These are phyloP conservation scores for Smithornis capensis DNA, from an alignment of 2,113 vertebrate genomes.

Conservation along the genomic window DNA sequence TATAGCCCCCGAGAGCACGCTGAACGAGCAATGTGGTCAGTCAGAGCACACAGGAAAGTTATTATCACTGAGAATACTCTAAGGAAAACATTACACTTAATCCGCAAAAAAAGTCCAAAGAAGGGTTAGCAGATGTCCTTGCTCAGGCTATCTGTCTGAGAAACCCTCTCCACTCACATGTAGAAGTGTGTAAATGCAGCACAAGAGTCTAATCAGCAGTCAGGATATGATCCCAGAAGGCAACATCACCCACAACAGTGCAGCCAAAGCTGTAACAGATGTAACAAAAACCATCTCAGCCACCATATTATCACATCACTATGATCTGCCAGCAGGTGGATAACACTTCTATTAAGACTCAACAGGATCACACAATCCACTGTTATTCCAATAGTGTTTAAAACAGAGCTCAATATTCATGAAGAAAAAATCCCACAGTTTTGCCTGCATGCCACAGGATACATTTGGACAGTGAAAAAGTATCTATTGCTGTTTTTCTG, in stretches of 20 bases:
- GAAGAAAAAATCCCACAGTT: neutral
- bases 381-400: slow-evolving; percentile 28
- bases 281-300: neutral
- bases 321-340: neutral
- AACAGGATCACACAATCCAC: slow-evolving; percentile 4
- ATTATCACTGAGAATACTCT: neutral
- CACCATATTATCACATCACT: neutral
- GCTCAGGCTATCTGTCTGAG: neutral
- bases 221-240: neutral
- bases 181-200: neutral
- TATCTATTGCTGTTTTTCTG: neutral
- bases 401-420: neutral
- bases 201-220: neutral
- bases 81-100: neutral
- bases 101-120: neutral
- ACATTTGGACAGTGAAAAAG: neutral
- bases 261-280: neutral
- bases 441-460: neutral
- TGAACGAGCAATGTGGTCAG: too few relatives aligned
- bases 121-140: neutral
- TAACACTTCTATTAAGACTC: neutral
- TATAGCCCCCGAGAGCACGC: too few relatives aligned
- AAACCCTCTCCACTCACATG: neutral
- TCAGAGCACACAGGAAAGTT: neutral
- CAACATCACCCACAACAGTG: neutral